These are phyloP conservation scores for Ommatoiulus sabulosus DNA, from an alignment of 2,888 invertebrate species.

Conservation along the genomic window DNA sequence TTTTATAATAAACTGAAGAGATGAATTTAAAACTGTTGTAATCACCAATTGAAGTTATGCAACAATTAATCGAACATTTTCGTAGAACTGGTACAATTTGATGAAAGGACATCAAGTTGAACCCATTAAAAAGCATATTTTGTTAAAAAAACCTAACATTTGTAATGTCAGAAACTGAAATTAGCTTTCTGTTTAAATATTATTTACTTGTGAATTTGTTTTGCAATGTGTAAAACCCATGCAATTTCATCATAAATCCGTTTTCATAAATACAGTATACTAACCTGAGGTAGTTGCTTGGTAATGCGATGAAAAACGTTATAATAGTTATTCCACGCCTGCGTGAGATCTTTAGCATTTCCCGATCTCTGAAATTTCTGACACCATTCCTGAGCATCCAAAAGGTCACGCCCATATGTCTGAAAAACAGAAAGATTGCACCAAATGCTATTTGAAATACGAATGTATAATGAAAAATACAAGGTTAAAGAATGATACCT, in stretches of 20 bases:
- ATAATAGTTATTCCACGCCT: conserved; percentile 99
- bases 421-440: conserved; percentile 62
- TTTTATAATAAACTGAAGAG: too few relatives aligned
- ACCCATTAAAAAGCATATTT: too few relatives aligned
- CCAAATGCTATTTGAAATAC: not conserved
- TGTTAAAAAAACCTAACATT: too few relatives aligned
- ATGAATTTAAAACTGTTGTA: too few relatives aligned
- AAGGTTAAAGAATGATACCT: conserved; percentile 69
- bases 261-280: not conserved
- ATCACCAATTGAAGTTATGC: too few relatives aligned
- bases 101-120: too few relatives aligned
- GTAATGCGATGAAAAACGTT: conserved; percentile 97
- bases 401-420: conserved; percentile 94
- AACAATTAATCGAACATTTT: too few relatives aligned
- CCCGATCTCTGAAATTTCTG: conserved; percentile 80
- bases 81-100: too few relatives aligned
- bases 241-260: not conserved
- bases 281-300: conserved; percentile 83
- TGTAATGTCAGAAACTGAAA: too few relatives aligned
- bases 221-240: not conserved
- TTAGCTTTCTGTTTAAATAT: too few relatives aligned
- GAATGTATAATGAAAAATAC: not conserved
- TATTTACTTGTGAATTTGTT: too few relatives aligned
- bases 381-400: conserved; percentile 96
- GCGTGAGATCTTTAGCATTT: conserved; percentile 91